Conservation (phyloP, 2,113 vertebrate genomes). For the Equus quagga region DNA sequence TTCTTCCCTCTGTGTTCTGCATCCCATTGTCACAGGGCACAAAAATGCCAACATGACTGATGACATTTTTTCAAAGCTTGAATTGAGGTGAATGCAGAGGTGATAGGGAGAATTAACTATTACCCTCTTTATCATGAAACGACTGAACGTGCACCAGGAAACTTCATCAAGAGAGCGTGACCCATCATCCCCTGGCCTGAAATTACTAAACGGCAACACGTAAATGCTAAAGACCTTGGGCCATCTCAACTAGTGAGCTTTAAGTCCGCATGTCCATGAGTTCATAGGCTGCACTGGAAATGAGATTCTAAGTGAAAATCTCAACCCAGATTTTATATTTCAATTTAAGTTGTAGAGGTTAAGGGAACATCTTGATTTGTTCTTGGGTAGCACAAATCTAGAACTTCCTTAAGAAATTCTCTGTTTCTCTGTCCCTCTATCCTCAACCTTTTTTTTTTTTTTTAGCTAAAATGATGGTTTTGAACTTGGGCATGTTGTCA, state of each 20-base stretch:
- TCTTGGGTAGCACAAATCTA: background rate
- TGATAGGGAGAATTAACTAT: background rate
- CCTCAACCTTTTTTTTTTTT: background rate
- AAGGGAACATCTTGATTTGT: conserved; percentile 2
- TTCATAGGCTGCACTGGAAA: background rate
- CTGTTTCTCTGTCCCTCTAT: background rate
- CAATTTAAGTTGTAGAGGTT: background rate
- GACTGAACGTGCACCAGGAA: background rate
- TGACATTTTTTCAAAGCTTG: background rate
- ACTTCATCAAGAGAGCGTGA: background rate
- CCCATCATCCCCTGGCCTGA: background rate
- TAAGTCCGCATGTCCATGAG: background rate
- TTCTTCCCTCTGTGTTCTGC: background rate
- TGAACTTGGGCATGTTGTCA: background rate
- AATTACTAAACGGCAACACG: background rate
- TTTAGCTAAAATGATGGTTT: background rate
- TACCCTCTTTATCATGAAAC: background rate
- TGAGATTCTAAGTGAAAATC: background rate
- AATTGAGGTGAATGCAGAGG: background rate
- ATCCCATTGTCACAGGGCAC: background rate
- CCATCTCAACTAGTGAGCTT: background rate
- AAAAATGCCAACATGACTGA: background rate
- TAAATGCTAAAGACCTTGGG: background rate
- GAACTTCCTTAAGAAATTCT: background rate
- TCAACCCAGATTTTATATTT: background rate